These are phyloP conservation scores for Cacoxenus indagator DNA, from an alignment of 2,888 invertebrate genomes.

Conservation along the genomic window DNA sequence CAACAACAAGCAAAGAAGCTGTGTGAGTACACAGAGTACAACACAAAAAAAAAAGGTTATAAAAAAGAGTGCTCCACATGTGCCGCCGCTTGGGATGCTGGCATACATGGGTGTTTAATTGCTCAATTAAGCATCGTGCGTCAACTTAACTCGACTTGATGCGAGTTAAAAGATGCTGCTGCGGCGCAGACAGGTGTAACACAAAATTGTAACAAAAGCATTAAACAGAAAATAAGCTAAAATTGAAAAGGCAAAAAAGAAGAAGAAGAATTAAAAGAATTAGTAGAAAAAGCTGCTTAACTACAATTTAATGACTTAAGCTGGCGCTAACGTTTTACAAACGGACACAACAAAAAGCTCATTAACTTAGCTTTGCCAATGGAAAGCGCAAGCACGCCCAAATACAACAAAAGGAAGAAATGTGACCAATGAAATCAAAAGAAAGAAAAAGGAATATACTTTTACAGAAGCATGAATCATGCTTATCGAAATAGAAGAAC, in stretches of 20 bases:
- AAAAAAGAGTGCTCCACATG: slow-evolving; percentile 54
- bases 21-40: slow-evolving; percentile 9
- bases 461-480: slow-evolving; percentile 36
- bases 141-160: background rate
- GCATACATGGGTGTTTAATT: slow-evolving; percentile 63
- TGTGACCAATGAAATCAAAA: slow-evolving; percentile 17
- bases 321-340: slow-evolving; percentile 59
- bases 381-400: background rate
- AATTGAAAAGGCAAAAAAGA: slow-evolving; percentile 25
- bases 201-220: slow-evolving; percentile 3
- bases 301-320: slow-evolving; percentile 50
- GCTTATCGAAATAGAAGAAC: slow-evolving; percentile 16
- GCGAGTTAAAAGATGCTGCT: background rate
- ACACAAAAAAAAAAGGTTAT: slow-evolving; percentile 6
- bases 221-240: slow-evolving; percentile 23
- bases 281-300: slow-evolving; percentile 53
- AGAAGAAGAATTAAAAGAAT: too few species aligned
- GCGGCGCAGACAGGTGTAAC: slow-evolving; percentile 49
- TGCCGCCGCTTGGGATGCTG: slow-evolving; percentile 52
- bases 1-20: slow-evolving; percentile 14
- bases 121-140: slow-evolving; percentile 58
- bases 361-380: slow-evolving; percentile 20
- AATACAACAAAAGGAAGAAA: slow-evolving; percentile 7
- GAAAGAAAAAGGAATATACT: slow-evolving; percentile 30
- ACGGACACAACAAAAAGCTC: slow-evolving; percentile 28